phyloP scores from a whole-genome alignment of 2,888 invertebrate species.

The Anodontia alba region DNA sequence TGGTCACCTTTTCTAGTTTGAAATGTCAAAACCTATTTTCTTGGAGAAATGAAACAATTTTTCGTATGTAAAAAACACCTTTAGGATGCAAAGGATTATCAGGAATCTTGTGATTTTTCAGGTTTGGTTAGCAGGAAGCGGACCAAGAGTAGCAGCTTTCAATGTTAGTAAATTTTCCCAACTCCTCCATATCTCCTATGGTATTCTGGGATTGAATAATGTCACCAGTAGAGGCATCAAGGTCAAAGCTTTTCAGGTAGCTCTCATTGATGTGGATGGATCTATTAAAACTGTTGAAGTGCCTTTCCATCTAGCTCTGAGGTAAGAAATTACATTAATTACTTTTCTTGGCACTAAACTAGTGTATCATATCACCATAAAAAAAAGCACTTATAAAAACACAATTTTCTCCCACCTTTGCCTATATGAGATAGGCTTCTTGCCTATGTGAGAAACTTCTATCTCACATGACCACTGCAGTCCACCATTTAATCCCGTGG shows the following conservation, averaged over 20 bases:
- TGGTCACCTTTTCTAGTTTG: too few species aligned
- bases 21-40: too few species aligned
- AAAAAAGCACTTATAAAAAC: background rate
- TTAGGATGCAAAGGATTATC: too few species aligned
- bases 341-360: too few species aligned
- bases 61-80: too few species aligned
- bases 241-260: constrained; percentile 86
- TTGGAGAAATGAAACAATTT: too few species aligned
- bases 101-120: constrained; percentile 54
- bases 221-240: constrained; percentile 82
- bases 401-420: too few species aligned
- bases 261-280: constrained; percentile 93
- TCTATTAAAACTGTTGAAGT: constrained; percentile 92
- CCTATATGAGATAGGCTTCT: too few species aligned
- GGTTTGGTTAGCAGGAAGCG: constrained; percentile 95
- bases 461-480: too few species aligned
- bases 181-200: constrained; percentile 91
- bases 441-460: too few species aligned
- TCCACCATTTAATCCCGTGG: too few species aligned
- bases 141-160: constrained; percentile 95
- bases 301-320: constrained; percentile 95
- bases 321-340: too few species aligned
- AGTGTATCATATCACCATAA: background rate
- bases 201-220: constrained; percentile 90
- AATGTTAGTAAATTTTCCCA: constrained; percentile 92